Percentiles rank a stretch among this genome's conserved stretches.
Conservation (phyloP, 2,797 vertebrate species). For the Gallinago stenura region DNA sequence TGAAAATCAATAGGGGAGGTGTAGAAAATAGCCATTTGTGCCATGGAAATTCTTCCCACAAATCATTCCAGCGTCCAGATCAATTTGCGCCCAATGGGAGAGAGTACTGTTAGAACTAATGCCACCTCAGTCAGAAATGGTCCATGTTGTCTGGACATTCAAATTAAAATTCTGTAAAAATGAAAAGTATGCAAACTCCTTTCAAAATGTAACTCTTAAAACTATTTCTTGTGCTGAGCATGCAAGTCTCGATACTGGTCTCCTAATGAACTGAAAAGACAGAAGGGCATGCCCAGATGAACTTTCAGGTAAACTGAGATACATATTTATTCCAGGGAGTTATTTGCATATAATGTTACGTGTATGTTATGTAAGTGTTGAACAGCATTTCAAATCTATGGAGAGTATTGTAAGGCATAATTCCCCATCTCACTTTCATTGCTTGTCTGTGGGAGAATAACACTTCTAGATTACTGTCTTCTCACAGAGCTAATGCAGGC, state of each 20-base stretch:
- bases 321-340: neutral
- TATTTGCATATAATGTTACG: neutral
- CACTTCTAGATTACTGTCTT: constrained; percentile 25
- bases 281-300: neutral
- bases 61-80: neutral
- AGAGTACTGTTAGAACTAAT: neutral
- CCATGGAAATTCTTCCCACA: neutral
- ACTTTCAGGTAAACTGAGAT: neutral
- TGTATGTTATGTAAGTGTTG: neutral
- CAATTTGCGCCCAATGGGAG: neutral
- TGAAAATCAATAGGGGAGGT: neutral
- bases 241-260: neutral
- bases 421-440: neutral
- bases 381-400: neutral
- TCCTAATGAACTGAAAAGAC: neutral
- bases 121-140: neutral
- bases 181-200: neutral
- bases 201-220: neutral
- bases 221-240: neutral
- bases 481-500: neutral
- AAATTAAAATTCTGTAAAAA: neutral
- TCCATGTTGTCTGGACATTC: neutral
- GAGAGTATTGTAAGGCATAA: neutral
- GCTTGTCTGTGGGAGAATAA: constrained; percentile 21
- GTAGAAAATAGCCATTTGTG: neutral